Percentiles rank a stretch among this genome's conserved stretches.
Conservation (phyloP, 2,888 invertebrate species). For the Nebria salina region DNA sequence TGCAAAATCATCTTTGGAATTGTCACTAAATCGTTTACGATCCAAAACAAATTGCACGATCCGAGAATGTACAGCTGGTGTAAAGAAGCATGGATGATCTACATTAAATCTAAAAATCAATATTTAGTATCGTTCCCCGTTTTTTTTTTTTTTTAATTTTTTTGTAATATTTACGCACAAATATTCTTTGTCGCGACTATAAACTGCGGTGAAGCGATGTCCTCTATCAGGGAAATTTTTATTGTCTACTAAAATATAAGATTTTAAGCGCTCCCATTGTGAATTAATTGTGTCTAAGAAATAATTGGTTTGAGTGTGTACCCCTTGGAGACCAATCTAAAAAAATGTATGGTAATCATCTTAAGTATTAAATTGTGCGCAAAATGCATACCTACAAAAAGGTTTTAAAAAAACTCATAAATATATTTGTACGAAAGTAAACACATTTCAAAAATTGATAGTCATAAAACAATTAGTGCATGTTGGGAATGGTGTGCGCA, state of each 20-base stretch:
- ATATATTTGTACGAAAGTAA: too few species aligned
- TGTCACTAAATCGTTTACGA: constrained; percentile 81
- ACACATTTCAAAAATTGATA: neutral
- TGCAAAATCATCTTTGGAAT: constrained; percentile 74
- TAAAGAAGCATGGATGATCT: constrained; percentile 83
- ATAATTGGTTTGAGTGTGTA: constrained; percentile 69
- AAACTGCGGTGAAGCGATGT: constrained; percentile 87
- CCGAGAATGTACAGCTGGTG: constrained; percentile 83
- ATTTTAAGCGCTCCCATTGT: constrained; percentile 68
- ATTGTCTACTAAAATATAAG: constrained; percentile 73
- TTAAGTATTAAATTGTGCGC: neutral
- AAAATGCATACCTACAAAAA: neutral
- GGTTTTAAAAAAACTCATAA: neutral
- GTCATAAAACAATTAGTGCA: neutral
- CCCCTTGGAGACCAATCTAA: constrained; percentile 60
- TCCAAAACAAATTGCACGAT: constrained; percentile 94
- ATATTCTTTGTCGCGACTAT: constrained; percentile 91
- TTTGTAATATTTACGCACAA: constrained; percentile 70
- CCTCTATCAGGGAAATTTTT: constrained; percentile 78
- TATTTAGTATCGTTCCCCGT: constrained; percentile 19
- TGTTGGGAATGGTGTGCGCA: neutral
- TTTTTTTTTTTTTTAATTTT: neutral
- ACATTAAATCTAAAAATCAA: constrained; percentile 77
- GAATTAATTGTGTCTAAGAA: constrained; percentile 68
- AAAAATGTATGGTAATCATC: constrained; percentile 48